Conservation (phyloP, 2,797 vertebrate species). For the Eospalax fontanierii region DNA sequence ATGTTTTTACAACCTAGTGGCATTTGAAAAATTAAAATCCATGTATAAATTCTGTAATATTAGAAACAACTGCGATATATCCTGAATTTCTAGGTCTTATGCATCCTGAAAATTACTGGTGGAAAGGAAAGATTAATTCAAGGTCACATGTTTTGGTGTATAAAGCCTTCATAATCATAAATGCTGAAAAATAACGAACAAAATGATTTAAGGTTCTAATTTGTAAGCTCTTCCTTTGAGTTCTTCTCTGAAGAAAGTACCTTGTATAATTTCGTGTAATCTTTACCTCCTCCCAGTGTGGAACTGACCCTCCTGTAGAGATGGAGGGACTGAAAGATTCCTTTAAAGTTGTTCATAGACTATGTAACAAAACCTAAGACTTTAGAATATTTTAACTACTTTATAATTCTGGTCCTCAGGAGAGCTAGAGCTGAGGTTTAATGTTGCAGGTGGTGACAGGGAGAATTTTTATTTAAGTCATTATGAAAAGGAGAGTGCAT, state of each 20-base stretch:
- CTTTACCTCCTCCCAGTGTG: not conserved
- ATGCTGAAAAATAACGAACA: not conserved
- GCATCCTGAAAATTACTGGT: not conserved
- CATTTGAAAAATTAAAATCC: not conserved
- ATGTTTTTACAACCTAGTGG: conserved; percentile 6
- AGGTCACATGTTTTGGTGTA: not conserved
- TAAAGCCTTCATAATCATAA: not conserved
- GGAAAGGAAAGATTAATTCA: not conserved
- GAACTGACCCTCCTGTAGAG: not conserved
- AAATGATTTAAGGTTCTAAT: not conserved
- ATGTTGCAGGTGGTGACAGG: not conserved
- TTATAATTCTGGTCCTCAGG: not conserved
- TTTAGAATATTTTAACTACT: not conserved
- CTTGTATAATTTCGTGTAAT: not conserved
- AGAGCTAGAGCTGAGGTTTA: not conserved
- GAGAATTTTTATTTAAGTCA: not conserved
- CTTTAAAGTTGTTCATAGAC: not conserved
- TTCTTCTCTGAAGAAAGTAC: not conserved
- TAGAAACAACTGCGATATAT: not conserved
- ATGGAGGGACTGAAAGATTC: not conserved
- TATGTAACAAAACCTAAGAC: not conserved
- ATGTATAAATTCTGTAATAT: not conserved
- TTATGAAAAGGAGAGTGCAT: not conserved
- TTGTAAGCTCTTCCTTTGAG: conserved; percentile 1
- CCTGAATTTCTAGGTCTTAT: not conserved